Conservation (phyloP, 1,140 invertebrate genomes). For the Apocrypta bakeri region DNA sequence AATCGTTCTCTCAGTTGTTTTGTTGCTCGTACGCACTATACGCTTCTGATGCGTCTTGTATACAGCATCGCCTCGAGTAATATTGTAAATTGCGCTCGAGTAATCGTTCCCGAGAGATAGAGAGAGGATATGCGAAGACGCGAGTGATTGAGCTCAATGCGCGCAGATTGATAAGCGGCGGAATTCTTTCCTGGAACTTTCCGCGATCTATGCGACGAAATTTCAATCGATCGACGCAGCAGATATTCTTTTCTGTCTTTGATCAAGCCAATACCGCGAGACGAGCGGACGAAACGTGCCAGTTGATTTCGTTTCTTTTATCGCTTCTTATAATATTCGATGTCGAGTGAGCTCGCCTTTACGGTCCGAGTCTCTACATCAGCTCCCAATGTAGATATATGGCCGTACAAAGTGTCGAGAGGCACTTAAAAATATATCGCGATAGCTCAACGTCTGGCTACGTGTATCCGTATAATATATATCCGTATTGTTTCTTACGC, state of each 20-base stretch:
- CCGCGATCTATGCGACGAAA: background rate
- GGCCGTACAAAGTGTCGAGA: too few species aligned
- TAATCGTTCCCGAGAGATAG: background rate
- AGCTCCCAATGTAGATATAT: too few species aligned
- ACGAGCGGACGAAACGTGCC: background rate
- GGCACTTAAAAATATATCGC: too few species aligned
- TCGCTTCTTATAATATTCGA: too few species aligned
- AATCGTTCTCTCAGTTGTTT: background rate
- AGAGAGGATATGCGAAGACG: background rate
- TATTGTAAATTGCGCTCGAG: background rate
- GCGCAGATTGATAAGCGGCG: background rate
- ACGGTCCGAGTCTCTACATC: too few species aligned
- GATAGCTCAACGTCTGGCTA: too few species aligned
- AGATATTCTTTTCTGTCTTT: too few species aligned
- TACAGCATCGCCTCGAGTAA: background rate
- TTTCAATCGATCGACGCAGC: background rate
- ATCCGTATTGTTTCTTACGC: background rate
- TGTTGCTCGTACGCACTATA: background rate
- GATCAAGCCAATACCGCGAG: background rate
- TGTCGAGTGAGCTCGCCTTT: too few species aligned
- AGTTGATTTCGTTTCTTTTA: too few species aligned
- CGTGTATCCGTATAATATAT: too few species aligned
- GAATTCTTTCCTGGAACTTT: background rate
- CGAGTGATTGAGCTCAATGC: conserved; percentile 1
- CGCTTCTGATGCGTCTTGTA: background rate